phyloP scores from a whole-genome alignment of 2,797 vertebrate genomes.

The Myotis myotis region DNA sequence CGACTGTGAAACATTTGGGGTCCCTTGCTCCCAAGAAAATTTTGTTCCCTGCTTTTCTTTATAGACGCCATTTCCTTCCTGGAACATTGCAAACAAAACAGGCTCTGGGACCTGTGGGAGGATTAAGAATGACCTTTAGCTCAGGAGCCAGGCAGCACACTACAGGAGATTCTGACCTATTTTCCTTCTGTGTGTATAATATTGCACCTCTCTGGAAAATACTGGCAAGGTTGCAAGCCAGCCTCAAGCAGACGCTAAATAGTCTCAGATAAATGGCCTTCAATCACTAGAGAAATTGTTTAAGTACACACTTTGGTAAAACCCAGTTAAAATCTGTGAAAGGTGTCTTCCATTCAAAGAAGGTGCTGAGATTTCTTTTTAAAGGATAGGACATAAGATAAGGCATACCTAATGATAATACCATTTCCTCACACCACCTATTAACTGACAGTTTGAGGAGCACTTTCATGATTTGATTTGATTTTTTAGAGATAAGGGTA shows the following conservation, averaged over 20 bases:
- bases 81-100: conserved; percentile 22
- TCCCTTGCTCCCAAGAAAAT: background rate
- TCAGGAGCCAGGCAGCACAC: conserved; percentile 37
- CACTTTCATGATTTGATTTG: background rate
- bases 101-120: background rate
- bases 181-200: conserved; percentile 67
- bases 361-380: background rate
- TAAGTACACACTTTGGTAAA: background rate
- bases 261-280: conserved; percentile 21
- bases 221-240: conserved; percentile 21
- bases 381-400: background rate
- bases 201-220: conserved; percentile 62
- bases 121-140: conserved; percentile 73
- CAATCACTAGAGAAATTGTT: background rate
- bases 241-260: conserved; percentile 4
- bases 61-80: conserved; percentile 55
- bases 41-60: conserved; percentile 33
- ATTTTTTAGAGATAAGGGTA: conserved; percentile 7
- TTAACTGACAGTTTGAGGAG: background rate
- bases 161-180: conserved; percentile 59
- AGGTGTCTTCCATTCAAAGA: background rate
- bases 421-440: background rate
- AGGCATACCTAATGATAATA: background rate
- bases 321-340: background rate
- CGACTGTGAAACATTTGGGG: background rate